A percentile compares a stretch with the other conserved stretches of the same genome.
Conservation (phyloP, 2,797 vertebrate species). For the Pseudomugil gertrudae region DNA sequence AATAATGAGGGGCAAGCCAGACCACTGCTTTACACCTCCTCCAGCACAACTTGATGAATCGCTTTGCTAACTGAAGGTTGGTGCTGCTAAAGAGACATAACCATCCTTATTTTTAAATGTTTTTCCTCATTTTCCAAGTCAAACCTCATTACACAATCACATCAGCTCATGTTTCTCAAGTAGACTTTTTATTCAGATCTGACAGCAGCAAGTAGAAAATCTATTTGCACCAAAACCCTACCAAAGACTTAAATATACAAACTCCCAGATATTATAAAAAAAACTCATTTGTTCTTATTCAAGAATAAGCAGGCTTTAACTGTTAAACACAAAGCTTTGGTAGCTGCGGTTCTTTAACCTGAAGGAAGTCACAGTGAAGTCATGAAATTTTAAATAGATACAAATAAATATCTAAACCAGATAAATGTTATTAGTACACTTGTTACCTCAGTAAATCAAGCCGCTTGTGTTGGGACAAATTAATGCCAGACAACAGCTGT, state of each 20-base stretch:
- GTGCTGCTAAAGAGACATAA: too few relatives aligned
- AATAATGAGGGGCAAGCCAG: too few relatives aligned
- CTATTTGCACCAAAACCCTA: not conserved
- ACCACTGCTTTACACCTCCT: too few relatives aligned
- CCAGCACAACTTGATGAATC: too few relatives aligned
- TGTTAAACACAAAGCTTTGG: slow-evolving; percentile 52
- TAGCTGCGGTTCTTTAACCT: slow-evolving; percentile 29
- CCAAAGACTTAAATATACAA: slow-evolving; percentile 21
- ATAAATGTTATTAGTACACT: not conserved
- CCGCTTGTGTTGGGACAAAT: too few relatives aligned
- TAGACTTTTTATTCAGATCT: slow-evolving; percentile 46
- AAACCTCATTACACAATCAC: not conserved
- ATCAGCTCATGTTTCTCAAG: not conserved
- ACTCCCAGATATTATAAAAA: not conserved
- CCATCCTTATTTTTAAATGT: too few relatives aligned
- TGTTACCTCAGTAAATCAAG: too few relatives aligned
- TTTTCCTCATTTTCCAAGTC: too few relatives aligned
- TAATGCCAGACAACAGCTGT: too few relatives aligned
- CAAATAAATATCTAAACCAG: not conserved
- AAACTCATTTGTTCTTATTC: not conserved
- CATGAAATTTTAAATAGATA: slow-evolving; percentile 8
- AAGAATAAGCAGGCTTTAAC: slow-evolving; percentile 4
- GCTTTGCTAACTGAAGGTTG: too few relatives aligned
- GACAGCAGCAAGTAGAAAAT: slow-evolving; percentile 29
- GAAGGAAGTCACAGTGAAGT: not conserved